Conservation (phyloP, 2,113 vertebrate species). For the Ailuropoda melanoleuca region DNA sequence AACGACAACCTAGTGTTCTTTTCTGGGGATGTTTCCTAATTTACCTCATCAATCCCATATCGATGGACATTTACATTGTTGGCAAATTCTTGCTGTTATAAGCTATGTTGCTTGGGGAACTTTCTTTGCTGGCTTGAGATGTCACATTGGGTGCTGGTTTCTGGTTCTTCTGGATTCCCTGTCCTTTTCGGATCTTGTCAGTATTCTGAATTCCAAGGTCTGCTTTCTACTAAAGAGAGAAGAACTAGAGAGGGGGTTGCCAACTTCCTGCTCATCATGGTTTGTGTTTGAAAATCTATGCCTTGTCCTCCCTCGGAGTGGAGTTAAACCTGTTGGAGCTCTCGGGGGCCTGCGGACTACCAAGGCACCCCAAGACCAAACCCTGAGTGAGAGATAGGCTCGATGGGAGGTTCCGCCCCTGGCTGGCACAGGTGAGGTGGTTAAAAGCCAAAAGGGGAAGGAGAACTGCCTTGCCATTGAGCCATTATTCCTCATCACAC, state of each 20-base stretch:
- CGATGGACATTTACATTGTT: not conserved
- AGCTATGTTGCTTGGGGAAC: not conserved
- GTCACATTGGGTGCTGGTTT: not conserved
- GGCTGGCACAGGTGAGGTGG: not conserved
- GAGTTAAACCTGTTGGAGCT: slow-evolving; percentile 16
- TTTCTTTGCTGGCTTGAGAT: slow-evolving; percentile 18
- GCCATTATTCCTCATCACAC: not conserved
- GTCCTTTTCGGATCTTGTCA: not conserved
- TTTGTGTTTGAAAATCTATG: slow-evolving; percentile 18
- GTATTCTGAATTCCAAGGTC: not conserved
- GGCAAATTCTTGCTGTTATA: not conserved
- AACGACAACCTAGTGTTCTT: not conserved
- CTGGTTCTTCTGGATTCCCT: not conserved
- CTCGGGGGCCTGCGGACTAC: not conserved
- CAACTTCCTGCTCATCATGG: not conserved
- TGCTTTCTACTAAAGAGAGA: not conserved
- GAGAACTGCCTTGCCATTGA: not conserved
- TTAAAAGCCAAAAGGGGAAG: not conserved
- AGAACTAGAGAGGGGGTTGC: not conserved
- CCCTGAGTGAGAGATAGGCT: not conserved
- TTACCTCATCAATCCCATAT: not conserved
- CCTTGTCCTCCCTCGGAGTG: not conserved
- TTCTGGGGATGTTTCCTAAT: not conserved
- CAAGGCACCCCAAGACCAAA: not conserved
- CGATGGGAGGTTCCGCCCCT: not conserved